Percentiles rank a stretch among this genome's conserved stretches.
Evolutionary conservation across 37 sponge, comb jelly and placozoan genomes (phyloP).

Genomic region (Hexactinellida sp.): DNA sequence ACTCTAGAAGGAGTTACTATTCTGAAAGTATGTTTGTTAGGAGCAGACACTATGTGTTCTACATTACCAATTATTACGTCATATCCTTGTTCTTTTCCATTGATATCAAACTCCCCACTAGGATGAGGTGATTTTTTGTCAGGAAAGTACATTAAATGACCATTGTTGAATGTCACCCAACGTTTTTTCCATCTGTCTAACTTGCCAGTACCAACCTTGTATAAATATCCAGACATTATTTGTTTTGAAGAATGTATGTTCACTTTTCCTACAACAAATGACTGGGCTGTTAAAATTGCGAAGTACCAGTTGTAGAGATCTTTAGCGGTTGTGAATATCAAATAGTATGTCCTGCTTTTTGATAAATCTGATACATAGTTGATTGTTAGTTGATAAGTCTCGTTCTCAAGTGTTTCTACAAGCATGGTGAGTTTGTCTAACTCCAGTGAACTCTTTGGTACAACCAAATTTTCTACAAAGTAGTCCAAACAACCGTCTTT

Average conservation of each 20-base stretch:
- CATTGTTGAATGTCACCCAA: background rate
- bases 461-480: background rate
- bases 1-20: background rate
- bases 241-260: background rate
- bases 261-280: background rate
- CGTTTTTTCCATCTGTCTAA: background rate
- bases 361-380: background rate
- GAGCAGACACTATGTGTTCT: background rate
- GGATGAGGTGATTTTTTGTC: background rate
- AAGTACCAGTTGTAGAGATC: background rate
- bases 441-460: background rate
- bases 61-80: background rate
- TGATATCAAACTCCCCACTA: background rate
- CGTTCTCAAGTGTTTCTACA: background rate
- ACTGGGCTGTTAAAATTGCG: background rate
- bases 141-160: background rate
- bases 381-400: background rate
- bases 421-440: background rate
- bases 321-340: background rate
- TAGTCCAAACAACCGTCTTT: background rate
- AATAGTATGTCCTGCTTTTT: background rate
- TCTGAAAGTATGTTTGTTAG: background rate
- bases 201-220: background rate
- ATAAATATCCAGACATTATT: background rate
- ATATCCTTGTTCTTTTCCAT: background rate